Conservation (phyloP, 2,888 invertebrate genomes). For the Tipula lateralis region DNA sequence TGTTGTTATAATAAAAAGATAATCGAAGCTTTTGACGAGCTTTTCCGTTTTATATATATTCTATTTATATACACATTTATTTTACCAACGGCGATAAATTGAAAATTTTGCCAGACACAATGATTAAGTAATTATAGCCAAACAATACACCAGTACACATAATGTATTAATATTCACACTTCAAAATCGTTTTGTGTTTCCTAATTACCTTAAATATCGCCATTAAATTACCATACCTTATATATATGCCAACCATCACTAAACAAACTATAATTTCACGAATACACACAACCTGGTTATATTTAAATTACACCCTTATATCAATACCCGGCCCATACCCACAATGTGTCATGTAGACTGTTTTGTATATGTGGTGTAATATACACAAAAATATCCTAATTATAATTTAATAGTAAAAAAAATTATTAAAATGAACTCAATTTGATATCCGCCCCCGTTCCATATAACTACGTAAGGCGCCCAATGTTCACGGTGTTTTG, state of each 20-base stretch:
- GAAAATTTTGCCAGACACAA: neutral
- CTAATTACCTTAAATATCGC: slow-evolving; percentile 11
- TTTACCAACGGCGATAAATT: neutral
- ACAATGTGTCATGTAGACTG: neutral
- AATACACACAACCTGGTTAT: neutral
- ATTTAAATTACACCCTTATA: slow-evolving; percentile 3
- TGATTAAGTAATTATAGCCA: neutral
- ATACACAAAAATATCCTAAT: neutral
- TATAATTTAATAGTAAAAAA: neutral
- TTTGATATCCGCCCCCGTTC: neutral
- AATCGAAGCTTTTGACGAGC: neutral
- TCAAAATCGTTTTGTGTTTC: neutral
- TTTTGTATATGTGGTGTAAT: neutral
- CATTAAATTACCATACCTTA: slow-evolving; percentile 5
- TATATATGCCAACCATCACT: neutral
- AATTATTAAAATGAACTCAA: neutral
- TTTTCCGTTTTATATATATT: neutral
- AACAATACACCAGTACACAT: neutral
- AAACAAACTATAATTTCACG: neutral
- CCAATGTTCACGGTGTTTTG: neutral
- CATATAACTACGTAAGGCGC: neutral
- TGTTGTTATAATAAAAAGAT: neutral
- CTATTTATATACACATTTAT: neutral
- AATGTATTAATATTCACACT: neutral
- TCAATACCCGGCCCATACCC: neutral